Percentiles rank a stretch among this genome's conserved stretches.
phyloP scores from a whole-genome alignment of 2,113 vertebrate species.

The Xiphophorus hellerii region DNA sequence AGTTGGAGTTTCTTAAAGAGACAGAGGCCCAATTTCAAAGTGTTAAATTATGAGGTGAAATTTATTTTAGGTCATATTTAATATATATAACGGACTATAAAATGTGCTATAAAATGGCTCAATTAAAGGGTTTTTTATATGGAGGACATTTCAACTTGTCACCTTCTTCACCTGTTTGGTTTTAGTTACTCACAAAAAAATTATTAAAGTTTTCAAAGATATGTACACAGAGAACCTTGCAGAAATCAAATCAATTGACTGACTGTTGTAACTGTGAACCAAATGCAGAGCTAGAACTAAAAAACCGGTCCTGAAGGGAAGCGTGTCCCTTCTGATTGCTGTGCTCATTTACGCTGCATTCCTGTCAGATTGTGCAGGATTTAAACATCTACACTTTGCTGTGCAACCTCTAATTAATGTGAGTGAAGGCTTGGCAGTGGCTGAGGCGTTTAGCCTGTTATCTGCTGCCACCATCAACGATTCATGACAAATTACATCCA shows the following conservation, averaged over 20 bases:
- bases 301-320: neutral
- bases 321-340: neutral
- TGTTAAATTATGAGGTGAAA: too few species aligned
- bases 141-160: too few species aligned
- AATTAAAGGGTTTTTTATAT: too few species aligned
- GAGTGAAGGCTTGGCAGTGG: conserved; percentile 47
- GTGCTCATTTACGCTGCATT: conserved; percentile 3
- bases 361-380: conserved; percentile 26
- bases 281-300: neutral
- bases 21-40: too few species aligned
- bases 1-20: too few species aligned
- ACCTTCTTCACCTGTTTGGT: neutral
- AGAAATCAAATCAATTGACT: neutral
- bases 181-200: neutral
- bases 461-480: conserved; percentile 63
- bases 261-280: neutral
- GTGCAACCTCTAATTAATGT: conserved; percentile 36
- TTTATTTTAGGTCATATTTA: too few species aligned
- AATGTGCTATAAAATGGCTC: too few species aligned
- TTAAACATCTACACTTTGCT: conserved; percentile 12
- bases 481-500: conserved; percentile 69
- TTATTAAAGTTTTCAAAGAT: neutral
- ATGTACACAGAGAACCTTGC: neutral
- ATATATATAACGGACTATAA: too few species aligned
- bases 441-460: conserved; percentile 54